phyloP scores from a whole-genome alignment of 2,797 vertebrate genomes.

The Malurus leucopterus region DNA sequence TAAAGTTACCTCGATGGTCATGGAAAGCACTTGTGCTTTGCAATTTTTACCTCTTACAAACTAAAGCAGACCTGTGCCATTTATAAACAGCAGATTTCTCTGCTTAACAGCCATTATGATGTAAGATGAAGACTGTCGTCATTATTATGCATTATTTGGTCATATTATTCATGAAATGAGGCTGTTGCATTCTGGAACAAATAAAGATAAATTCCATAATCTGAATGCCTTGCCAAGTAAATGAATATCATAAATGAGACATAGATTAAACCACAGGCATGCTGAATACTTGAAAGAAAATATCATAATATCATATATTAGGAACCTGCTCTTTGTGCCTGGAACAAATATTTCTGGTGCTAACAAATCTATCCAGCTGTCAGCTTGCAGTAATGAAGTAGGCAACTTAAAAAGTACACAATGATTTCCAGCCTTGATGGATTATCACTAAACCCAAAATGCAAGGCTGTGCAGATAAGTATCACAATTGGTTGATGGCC shows the following conservation, averaged over 20 bases:
- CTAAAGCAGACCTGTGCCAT: neutral
- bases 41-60: neutral
- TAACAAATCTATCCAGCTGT: constrained; percentile 53
- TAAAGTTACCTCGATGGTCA: neutral
- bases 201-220: constrained; percentile 36
- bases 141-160: constrained; percentile 4
- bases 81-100: neutral
- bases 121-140: neutral
- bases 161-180: constrained; percentile 5
- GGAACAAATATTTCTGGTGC: constrained; percentile 47
- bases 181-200: constrained; percentile 22
- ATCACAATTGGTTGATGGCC: constrained; percentile 55
- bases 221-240: constrained; percentile 7
- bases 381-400: constrained; percentile 55
- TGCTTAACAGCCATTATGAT: neutral
- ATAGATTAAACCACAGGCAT: neutral
- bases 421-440: constrained; percentile 49
- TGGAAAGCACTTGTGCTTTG: neutral
- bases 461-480: constrained; percentile 32
- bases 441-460: constrained; percentile 60
- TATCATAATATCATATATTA: constrained; percentile 26
- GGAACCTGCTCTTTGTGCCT: constrained; percentile 33
- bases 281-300: constrained; percentile 13
- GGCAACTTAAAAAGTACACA: constrained; percentile 55
- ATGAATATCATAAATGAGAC: constrained; percentile 2